Conservation (phyloP, 2,113 vertebrate genomes). For the Rousettus leschenaultii region DNA sequence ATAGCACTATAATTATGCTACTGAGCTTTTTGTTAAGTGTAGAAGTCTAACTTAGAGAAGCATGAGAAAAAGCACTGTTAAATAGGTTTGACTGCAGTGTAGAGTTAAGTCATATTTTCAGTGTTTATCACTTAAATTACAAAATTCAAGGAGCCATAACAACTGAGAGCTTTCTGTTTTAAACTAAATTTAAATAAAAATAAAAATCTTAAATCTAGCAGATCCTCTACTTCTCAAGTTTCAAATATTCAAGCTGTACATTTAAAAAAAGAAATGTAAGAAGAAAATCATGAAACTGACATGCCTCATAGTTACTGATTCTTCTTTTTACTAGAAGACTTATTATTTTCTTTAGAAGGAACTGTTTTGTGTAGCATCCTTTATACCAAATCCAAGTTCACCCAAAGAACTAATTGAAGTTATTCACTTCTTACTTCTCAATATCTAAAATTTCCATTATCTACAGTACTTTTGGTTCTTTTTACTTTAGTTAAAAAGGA, state of each 20-base stretch:
- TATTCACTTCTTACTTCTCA: background rate
- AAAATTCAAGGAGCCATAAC: background rate
- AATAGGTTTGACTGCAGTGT: conserved; percentile 9
- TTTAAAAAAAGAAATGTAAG: background rate
- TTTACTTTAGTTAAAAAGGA: background rate
- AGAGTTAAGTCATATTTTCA: conserved; percentile 29
- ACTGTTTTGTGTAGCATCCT: background rate
- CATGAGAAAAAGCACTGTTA: conserved; percentile 28
- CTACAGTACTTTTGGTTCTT: background rate
- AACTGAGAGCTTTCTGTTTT: conserved; percentile 26
- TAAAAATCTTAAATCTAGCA: background rate
- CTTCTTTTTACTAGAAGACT: background rate
- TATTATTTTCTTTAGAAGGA: background rate
- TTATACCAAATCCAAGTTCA: background rate
- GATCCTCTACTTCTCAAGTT: background rate
- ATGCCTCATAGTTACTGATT: background rate
- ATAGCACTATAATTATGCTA: background rate
- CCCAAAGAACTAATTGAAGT: background rate
- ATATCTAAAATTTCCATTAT: background rate
- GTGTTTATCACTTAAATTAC: conserved; percentile 49
- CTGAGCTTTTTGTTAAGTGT: conserved; percentile 34
- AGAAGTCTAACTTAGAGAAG: background rate
- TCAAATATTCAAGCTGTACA: background rate
- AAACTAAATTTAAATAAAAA: conserved; percentile 12
- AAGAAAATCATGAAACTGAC: background rate